These are phyloP conservation scores for Cryptocephalus moraei DNA, from an alignment of 2,888 invertebrate species.

Conservation along the genomic window DNA sequence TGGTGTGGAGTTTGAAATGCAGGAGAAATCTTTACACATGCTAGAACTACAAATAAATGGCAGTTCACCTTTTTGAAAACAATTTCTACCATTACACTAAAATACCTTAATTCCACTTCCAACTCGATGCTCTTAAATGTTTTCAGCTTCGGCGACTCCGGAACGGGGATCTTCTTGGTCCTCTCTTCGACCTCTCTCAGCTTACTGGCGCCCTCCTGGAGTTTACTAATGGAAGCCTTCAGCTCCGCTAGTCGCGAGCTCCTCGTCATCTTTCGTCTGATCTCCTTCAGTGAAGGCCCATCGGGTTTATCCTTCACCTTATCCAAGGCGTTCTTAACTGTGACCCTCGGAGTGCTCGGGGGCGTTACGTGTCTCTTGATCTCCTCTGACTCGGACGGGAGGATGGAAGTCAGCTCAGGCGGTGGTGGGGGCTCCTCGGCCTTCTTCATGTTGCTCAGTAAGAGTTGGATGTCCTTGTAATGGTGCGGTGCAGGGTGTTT, in stretches of 20 bases:
- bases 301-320: slow-evolving; percentile 42
- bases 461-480: slow-evolving; percentile 23
- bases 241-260: slow-evolving; percentile 62
- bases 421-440: slow-evolving; percentile 4
- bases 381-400: slow-evolving; percentile 2
- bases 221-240: slow-evolving; percentile 54
- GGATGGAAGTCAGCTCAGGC: slow-evolving; percentile 1
- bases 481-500: slow-evolving; percentile 4
- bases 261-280: slow-evolving; percentile 55
- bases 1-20: too few species aligned
- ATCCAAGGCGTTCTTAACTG: slow-evolving; percentile 36
- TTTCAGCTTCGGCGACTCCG: slow-evolving; percentile 46
- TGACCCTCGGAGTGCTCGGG: slow-evolving; percentile 26
- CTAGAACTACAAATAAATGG: too few species aligned
- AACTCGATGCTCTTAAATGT: slow-evolving; percentile 66
- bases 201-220: slow-evolving; percentile 54
- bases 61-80: too few species aligned
- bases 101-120: slow-evolving; percentile 64
- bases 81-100: not conserved
- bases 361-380: slow-evolving; percentile 22
- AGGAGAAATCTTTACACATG: too few species aligned
- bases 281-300: slow-evolving; percentile 58
- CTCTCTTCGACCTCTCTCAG: slow-evolving; percentile 41
- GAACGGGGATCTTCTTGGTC: slow-evolving; percentile 23
- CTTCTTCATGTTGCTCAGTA: slow-evolving; percentile 22